Percentiles rank a stretch among this genome's conserved stretches.
These are phyloP conservation scores for Cyphotilapia sp. DNA, from an alignment of 2,113 vertebrate genomes.

Conservation along the genomic window DNA sequence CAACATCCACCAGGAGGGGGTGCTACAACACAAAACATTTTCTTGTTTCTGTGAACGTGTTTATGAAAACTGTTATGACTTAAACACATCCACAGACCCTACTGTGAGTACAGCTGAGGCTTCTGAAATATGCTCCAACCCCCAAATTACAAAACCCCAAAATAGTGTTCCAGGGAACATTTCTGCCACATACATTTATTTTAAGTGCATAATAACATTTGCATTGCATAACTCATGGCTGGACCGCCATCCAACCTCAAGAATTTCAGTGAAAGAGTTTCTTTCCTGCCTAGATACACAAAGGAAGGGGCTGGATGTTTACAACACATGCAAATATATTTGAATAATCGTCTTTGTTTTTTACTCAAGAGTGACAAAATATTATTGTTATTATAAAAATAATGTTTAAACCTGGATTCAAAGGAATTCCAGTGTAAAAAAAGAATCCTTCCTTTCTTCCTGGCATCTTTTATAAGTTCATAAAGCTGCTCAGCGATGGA, in stretches of 20 bases:
- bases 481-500: constrained; percentile 22
- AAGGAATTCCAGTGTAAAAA: background rate
- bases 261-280: background rate
- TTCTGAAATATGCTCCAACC: background rate
- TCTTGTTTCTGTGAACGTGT: rapidly evolving
- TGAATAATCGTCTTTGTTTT: background rate
- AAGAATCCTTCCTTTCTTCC: background rate
- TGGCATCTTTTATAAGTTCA: background rate
- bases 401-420: background rate
- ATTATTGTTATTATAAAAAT: background rate
- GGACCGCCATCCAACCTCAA: background rate
- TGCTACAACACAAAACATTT: background rate
- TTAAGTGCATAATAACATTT: background rate
- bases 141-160: background rate
- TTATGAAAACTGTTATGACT: background rate
- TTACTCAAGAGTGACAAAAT: background rate
- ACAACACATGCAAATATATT: background rate
- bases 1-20: constrained; percentile 21
- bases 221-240: background rate
- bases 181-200: background rate
- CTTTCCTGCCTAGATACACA: background rate
- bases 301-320: background rate
- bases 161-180: constrained; percentile 11
- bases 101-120: background rate
- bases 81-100: background rate